These are phyloP conservation scores for Mylabris phalerata DNA, from an alignment of 1,140 invertebrate genomes.

Conservation along the genomic window DNA sequence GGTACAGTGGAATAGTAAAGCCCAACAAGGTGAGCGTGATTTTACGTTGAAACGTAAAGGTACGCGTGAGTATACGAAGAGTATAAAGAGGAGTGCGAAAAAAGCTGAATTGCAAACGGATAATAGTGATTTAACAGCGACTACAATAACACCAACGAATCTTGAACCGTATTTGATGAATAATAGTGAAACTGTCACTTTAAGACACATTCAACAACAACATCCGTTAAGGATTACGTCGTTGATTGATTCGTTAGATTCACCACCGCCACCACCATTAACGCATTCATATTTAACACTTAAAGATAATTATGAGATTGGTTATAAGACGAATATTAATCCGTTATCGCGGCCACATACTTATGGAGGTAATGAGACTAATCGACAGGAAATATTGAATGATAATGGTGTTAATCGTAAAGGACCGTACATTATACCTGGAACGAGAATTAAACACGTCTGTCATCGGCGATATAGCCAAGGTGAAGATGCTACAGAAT, in stretches of 20 bases:
- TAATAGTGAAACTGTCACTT: background rate
- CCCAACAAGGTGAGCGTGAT: conserved; percentile 45
- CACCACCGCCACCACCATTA: conserved; percentile 9
- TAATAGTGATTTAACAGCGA: background rate
- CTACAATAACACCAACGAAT: conserved; percentile 1
- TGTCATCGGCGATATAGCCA: conserved; percentile 34
- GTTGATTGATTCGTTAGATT: conserved; percentile 28
- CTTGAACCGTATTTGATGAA: conserved; percentile 15
- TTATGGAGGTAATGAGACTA: background rate
- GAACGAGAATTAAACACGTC: conserved; percentile 33
- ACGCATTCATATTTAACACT: conserved; percentile 2
- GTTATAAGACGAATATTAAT: conserved; percentile 26
- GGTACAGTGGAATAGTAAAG: conserved; percentile 45
- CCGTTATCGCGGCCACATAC: conserved; percentile 18
- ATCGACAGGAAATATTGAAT: conserved; percentile 27
- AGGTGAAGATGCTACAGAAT: conserved; percentile 34
- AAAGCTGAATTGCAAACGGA: conserved; percentile 9
- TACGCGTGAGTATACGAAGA: conserved; percentile 54
- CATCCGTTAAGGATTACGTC: conserved; percentile 23
- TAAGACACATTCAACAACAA: background rate
- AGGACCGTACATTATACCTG: conserved; percentile 37
- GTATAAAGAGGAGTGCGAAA: conserved; percentile 43
- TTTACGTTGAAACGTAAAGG: conserved; percentile 53
- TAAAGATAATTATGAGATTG: conserved; percentile 13
- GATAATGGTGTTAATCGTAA: conserved; percentile 38